Evolutionary conservation across 2,797 vertebrate species (phyloP), one percentile per base, ranked within the genome.

Genomic region (Sparus aurata): DNA sequence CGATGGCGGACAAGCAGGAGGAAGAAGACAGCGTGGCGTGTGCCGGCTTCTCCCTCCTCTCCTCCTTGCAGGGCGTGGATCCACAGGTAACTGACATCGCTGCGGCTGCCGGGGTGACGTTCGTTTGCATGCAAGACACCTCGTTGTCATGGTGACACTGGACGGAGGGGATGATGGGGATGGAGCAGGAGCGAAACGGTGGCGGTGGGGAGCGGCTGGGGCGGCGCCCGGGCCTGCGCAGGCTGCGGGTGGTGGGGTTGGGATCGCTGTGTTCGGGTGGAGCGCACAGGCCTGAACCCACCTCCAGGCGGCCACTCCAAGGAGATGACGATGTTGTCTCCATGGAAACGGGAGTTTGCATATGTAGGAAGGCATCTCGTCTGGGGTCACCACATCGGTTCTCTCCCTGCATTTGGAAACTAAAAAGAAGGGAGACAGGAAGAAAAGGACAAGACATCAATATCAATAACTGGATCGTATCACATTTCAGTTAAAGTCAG

Each of bases 81-180:
- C 69, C 67, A 8, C 62, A 43, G 75, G 69, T 27, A 25, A 30
- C 66, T 15, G 90, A 82, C 84, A 73, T 84, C 34, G 65, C 38
- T 9, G 73, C 23, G 55, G 79, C 50, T 8, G 62, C 75, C 1
- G 86, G 70, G 47, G 69, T 49, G 49, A 64, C n/a, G 22, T 74
- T 66, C 69, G 90, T 96, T 91, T 96, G 95, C 95, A 95, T 95
- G 89, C 95, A 95, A 5, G 93, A 95, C 43, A 66, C 87, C 81
- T 96, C 94, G 23, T 73, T 82, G 75, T 94, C 92, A 12, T 93
- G 90, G 84, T 90, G 90, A 77, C 89, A 92, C 82, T 94, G 93
- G 65, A 95, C 93, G 1, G 95, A 95, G 1, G 94, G 94, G 83
- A 95, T 95, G 83, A 95, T 95, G 22, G 95, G 95, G 63, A 96